phyloP scores from a whole-genome alignment of 1,140 invertebrate genomes.

The Tetramorium simillimum region DNA sequence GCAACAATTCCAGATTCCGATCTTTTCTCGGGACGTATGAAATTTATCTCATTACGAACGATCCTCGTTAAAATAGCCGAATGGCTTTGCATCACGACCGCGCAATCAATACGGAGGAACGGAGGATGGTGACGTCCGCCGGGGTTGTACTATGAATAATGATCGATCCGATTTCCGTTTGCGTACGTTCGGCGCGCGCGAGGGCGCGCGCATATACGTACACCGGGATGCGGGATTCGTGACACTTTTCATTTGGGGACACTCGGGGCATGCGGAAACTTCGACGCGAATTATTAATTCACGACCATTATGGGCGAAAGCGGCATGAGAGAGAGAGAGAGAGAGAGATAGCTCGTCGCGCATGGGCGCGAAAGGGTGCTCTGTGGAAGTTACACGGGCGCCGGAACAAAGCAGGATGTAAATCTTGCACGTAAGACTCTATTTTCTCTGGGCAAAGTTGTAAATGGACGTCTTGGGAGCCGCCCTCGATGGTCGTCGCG shows the following conservation, averaged over 20 bases:
- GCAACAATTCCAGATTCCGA: not conserved
- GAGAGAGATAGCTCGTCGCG: constrained; percentile 41
- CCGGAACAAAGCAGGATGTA: constrained; percentile 70
- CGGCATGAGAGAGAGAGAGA: constrained; percentile 1
- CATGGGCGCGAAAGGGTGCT: constrained; percentile 40
- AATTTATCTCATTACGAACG: constrained; percentile 15
- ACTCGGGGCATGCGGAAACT: constrained; percentile 54
- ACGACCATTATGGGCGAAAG: constrained; percentile 67
- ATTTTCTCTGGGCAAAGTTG: constrained; percentile 68
- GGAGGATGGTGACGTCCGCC: not conserved
- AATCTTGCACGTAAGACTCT: constrained; percentile 74
- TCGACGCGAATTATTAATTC: constrained; percentile 69
- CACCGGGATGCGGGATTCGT: not conserved
- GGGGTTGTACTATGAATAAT: constrained; percentile 57
- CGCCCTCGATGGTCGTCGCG: constrained; percentile 58
- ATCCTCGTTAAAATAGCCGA: not conserved
- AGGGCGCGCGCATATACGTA: not conserved
- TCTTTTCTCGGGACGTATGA: not conserved
- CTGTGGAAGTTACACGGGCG: constrained; percentile 61
- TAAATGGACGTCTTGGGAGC: constrained; percentile 72
- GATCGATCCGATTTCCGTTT: constrained; percentile 51
- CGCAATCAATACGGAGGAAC: constrained; percentile 37
- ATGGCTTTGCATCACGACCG: not conserved
- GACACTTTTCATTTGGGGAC: constrained; percentile 39
- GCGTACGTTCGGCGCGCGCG: not conserved